These are phyloP conservation scores for Copidosoma aretas DNA, from an alignment of 2,888 invertebrate genomes.

Conservation along the genomic window DNA sequence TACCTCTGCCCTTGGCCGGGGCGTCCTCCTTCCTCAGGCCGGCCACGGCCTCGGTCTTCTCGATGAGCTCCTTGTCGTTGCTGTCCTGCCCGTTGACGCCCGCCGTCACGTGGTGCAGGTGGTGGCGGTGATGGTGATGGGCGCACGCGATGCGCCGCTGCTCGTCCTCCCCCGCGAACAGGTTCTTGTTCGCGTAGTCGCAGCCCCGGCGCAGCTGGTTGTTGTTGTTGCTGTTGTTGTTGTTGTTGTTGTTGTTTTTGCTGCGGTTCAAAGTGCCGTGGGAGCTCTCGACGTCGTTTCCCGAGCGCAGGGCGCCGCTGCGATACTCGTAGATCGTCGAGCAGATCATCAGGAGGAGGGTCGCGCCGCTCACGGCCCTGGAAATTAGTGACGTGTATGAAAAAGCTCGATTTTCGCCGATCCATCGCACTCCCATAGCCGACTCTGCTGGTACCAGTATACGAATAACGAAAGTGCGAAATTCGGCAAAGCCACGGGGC, in stretches of 20 bases:
- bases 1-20: conserved; percentile 45
- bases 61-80: conserved; percentile 61
- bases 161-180: conserved; percentile 45
- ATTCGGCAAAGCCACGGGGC: too few relatives aligned
- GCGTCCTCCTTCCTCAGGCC: conserved; percentile 27
- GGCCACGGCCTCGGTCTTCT: conserved; percentile 45
- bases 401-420: too few relatives aligned
- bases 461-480: too few relatives aligned
- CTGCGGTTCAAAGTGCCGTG: conserved; percentile 56
- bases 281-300: conserved; percentile 63
- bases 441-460: too few relatives aligned
- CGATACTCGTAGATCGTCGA: conserved; percentile 73
- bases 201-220: conserved; percentile 61
- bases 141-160: conserved; percentile 6
- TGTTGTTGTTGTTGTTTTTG: conserved; percentile 63
- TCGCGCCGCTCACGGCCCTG: conserved; percentile 66
- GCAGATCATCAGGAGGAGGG: conserved; percentile 67
- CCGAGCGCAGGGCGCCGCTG: conserved; percentile 58
- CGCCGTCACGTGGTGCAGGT: not conserved
- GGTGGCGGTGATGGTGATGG: not conserved
- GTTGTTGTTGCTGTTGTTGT: conserved; percentile 63
- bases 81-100: conserved; percentile 33
- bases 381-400: too few relatives aligned
- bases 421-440: too few relatives aligned
- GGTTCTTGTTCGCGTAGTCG: conserved; percentile 64